phyloP scores from a whole-genome alignment of 2,888 invertebrate species.

The Andrena hattorfiana region DNA sequence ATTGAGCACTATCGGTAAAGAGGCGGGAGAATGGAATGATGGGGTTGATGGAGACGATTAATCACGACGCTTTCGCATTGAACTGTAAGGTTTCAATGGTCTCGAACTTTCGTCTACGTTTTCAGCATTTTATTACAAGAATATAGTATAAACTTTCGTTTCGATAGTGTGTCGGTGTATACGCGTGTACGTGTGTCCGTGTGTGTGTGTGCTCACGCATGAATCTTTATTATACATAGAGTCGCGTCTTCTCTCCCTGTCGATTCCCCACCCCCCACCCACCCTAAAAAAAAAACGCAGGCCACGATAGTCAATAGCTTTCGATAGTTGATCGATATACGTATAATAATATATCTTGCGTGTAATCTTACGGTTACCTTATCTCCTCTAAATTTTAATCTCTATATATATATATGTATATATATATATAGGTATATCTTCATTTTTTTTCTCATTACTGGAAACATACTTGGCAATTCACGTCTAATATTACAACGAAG shows the following conservation, averaged over 20 bases:
- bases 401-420: slow-evolving; percentile 41
- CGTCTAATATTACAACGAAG: slow-evolving; percentile 85
- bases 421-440: slow-evolving; percentile 72
- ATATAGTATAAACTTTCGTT: slow-evolving; percentile 84
- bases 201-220: slow-evolving; percentile 64
- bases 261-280: slow-evolving; percentile 10
- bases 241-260: slow-evolving; percentile 72
- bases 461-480: slow-evolving; percentile 85
- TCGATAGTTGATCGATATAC: slow-evolving; percentile 79
- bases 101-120: slow-evolving; percentile 64
- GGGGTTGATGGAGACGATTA: slow-evolving; percentile 33
- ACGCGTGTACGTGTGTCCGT: slow-evolving; percentile 39
- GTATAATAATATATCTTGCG: slow-evolving; percentile 76
- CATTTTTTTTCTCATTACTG: slow-evolving; percentile 75
- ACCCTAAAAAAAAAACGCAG: slow-evolving; percentile 68
- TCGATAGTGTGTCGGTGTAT: slow-evolving; percentile 67
- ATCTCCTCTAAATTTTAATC: slow-evolving; percentile 78
- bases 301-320: slow-evolving; percentile 83
- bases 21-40: not conserved
- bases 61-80: not conserved
- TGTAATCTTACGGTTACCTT: slow-evolving; percentile 73
- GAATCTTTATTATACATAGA: slow-evolving; percentile 79
- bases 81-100: slow-evolving; percentile 40
- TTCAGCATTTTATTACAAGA: slow-evolving; percentile 84
- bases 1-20: not conserved